phyloP scores from a whole-genome alignment of 2,888 invertebrate genomes.

The Erynnis tages region DNA sequence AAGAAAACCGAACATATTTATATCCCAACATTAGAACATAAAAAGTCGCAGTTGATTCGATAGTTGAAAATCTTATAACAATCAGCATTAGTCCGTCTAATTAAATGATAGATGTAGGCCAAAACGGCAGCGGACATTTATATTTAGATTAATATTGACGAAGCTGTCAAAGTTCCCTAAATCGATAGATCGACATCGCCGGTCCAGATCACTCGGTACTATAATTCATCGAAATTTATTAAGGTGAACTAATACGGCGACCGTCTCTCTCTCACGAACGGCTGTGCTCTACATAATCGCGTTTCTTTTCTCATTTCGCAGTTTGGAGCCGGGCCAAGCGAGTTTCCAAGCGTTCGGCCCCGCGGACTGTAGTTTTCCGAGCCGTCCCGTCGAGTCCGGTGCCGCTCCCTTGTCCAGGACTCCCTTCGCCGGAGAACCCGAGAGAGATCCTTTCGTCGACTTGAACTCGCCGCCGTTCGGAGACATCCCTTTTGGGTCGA shows the following conservation, averaged over 20 bases:
- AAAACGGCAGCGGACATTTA: constrained; percentile 46
- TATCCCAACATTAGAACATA: too few relatives aligned
- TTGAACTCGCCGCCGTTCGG: constrained; percentile 60
- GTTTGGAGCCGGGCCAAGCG: constrained; percentile 82
- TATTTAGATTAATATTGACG: constrained; percentile 63
- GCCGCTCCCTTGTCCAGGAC: constrained; percentile 58
- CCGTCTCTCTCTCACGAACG: constrained; percentile 74
- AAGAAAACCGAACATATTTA: too few relatives aligned
- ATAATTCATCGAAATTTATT: constrained; percentile 75
- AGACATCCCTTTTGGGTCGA: constrained; percentile 49
- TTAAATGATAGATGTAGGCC: constrained; percentile 1
- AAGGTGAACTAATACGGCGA: constrained; percentile 62
- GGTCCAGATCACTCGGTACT: constrained; percentile 71
- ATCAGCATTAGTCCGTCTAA: neutral
- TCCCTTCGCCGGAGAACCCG: constrained; percentile 57
- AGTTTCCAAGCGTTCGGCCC: constrained; percentile 77
- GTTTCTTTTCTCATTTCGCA: constrained; percentile 81
- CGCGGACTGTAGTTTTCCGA: constrained; percentile 79
- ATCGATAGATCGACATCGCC: constrained; percentile 68
- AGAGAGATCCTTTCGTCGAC: constrained; percentile 61
- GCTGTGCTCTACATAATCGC: constrained; percentile 67
- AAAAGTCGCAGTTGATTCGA: too few relatives aligned
- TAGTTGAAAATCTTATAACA: neutral
- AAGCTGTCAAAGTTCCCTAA: constrained; percentile 70
- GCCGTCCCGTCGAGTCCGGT: constrained; percentile 73